Evolutionary conservation across 2,797 vertebrate genomes (phyloP).

Genomic region (Microhierax caerulescens): DNA sequence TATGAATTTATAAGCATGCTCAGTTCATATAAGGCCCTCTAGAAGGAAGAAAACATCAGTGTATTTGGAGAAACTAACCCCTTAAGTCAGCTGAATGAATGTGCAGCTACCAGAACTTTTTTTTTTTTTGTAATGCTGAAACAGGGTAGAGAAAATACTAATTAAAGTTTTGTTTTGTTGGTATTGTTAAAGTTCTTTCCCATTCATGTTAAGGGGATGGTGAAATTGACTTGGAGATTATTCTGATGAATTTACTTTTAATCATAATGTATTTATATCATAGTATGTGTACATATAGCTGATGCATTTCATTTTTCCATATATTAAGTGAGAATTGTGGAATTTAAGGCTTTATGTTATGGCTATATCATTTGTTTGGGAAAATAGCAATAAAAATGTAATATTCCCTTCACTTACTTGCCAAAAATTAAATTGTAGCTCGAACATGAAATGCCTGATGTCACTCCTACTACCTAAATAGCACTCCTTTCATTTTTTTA

Average conservation of each 20-base stretch:
- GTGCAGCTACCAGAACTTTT: background rate
- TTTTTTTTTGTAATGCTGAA: background rate
- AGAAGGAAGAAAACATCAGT: background rate
- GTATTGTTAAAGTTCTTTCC: background rate
- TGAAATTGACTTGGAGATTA: background rate
- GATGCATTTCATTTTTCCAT: background rate
- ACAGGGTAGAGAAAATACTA: background rate
- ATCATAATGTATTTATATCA: background rate
- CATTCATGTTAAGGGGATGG: background rate
- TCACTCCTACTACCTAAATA: constrained; percentile 45
- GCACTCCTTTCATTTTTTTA: constrained; percentile 67
- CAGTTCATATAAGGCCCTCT: background rate
- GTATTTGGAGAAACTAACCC: background rate
- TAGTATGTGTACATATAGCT: background rate
- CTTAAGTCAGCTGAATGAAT: background rate
- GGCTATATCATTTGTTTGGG: background rate
- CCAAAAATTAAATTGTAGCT: constrained; percentile 5
- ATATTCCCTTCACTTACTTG: constrained; percentile 58
- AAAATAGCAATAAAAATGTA: background rate
- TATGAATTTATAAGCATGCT: background rate
- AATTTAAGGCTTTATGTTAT: background rate
- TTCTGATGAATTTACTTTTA: background rate
- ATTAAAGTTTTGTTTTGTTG: background rate
- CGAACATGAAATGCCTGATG: constrained; percentile 23
- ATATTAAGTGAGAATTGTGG: background rate